A percentile compares a stretch with the other conserved stretches of the same genome.
Conservation (phyloP, 2,888 invertebrate species). For the Drosophila neotestacea region DNA sequence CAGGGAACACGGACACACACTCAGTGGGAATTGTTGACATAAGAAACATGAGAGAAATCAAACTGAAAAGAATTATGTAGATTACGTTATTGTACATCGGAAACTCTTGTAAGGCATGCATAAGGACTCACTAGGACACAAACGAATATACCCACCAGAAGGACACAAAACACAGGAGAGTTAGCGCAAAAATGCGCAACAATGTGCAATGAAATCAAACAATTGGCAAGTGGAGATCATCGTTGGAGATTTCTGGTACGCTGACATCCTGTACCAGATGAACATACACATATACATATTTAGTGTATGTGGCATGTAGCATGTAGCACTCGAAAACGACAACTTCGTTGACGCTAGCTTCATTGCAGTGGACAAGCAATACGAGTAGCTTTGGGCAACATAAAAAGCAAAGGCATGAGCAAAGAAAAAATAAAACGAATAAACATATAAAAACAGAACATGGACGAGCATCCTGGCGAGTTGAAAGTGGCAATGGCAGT, state of each 20-base stretch:
- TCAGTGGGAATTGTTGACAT: conserved; percentile 76
- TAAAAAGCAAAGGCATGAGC: conserved; percentile 23
- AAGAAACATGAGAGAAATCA: conserved; percentile 76
- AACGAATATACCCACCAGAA: background rate
- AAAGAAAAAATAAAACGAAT: conserved; percentile 38
- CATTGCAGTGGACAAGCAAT: conserved; percentile 50
- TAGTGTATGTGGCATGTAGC: conserved; percentile 41
- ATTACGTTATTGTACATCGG: conserved; percentile 79
- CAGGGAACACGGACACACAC: conserved; percentile 46
- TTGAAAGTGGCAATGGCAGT: conserved; percentile 18
- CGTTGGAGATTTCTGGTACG: conserved; percentile 43
- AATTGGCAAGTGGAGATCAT: conserved; percentile 69
- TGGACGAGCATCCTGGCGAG: conserved; percentile 29
- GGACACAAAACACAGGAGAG: conserved; percentile 49
- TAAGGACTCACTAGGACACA: conserved; percentile 10
- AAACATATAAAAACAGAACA: conserved; percentile 33
- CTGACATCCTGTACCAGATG: conserved; percentile 25
- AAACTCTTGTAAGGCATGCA: conserved; percentile 68
- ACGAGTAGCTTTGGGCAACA: conserved; percentile 41
- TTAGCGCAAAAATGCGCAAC: conserved; percentile 72
- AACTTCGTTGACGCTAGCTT: conserved; percentile 76
- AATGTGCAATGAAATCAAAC: conserved; percentile 79
- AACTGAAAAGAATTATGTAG: conserved; percentile 79
- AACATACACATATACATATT: background rate
- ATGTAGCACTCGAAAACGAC: conserved; percentile 78